A percentile compares a stretch with the other conserved stretches of the same genome.
Conservation (phyloP, 2,797 vertebrate species). For the Periparus ater region DNA sequence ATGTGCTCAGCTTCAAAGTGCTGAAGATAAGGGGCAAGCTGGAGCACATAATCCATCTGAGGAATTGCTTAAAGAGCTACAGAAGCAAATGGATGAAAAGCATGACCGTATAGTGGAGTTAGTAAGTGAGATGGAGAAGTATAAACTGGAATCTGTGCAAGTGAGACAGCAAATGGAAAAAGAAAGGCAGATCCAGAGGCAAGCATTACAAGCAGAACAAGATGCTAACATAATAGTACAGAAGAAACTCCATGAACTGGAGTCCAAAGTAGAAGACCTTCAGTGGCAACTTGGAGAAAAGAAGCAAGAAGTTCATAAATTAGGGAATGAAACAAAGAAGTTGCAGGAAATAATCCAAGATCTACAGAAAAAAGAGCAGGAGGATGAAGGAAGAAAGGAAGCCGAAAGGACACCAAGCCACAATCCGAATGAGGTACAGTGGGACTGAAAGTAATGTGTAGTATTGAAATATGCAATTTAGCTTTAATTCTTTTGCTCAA, state of each 20-base stretch:
- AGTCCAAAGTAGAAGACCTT: slow-evolving; percentile 77
- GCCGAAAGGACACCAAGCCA: slow-evolving; percentile 42
- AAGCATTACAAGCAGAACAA: slow-evolving; percentile 79
- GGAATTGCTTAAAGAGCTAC: slow-evolving; percentile 83
- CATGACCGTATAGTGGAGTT: slow-evolving; percentile 84
- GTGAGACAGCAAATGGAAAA: slow-evolving; percentile 81
- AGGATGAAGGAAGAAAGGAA: slow-evolving; percentile 43
- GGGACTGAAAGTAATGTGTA: not conserved
- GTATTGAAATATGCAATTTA: not conserved
- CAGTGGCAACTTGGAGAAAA: slow-evolving; percentile 83
- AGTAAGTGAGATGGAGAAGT: slow-evolving; percentile 85
- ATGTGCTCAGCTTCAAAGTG: slow-evolving; percentile 71
- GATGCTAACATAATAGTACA: slow-evolving; percentile 79
- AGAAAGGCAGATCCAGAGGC: slow-evolving; percentile 78
- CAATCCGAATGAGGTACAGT: slow-evolving; percentile 71
- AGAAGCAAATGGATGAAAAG: slow-evolving; percentile 87
- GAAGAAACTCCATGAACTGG: slow-evolving; percentile 78
- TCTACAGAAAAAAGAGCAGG: slow-evolving; percentile 71
- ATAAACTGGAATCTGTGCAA: slow-evolving; percentile 85
- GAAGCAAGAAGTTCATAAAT: slow-evolving; percentile 74
- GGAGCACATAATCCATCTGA: slow-evolving; percentile 69
- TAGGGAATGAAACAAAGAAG: slow-evolving; percentile 81
- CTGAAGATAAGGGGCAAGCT: slow-evolving; percentile 52
- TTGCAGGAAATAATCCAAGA: slow-evolving; percentile 81
- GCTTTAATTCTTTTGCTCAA: not conserved